Conservation (phyloP, 2,113 vertebrate species). For the Oceanites oceanicus region DNA sequence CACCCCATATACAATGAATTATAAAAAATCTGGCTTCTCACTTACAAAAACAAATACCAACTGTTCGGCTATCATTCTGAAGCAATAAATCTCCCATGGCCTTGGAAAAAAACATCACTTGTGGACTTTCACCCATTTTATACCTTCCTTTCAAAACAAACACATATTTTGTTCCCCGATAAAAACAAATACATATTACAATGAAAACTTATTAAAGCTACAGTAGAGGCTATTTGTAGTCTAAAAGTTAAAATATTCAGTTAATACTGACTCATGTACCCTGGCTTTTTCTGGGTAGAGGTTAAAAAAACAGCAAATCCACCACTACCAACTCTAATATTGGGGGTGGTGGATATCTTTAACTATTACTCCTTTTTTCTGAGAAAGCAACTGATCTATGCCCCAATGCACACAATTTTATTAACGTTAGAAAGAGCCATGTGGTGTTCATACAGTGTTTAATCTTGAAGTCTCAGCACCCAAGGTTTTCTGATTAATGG, state of each 20-base stretch:
- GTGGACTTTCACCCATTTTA: background rate
- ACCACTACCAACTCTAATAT: background rate
- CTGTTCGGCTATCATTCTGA: background rate
- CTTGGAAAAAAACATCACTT: background rate
- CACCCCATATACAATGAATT: background rate
- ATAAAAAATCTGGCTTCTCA: background rate
- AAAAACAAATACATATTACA: background rate
- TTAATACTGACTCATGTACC: background rate
- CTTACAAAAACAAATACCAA: background rate
- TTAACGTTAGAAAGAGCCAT: background rate
- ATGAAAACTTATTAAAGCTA: background rate
- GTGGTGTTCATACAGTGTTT: background rate
- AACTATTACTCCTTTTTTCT: background rate
- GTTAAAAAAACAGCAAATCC: background rate
- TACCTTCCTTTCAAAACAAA: conserved; percentile 5
- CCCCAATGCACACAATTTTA: background rate
- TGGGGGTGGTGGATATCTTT: background rate
- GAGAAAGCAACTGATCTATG: background rate
- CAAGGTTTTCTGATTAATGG: conserved; percentile 5
- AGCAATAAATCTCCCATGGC: background rate
- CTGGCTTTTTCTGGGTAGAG: background rate
- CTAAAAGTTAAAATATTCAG: background rate
- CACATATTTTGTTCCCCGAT: background rate
- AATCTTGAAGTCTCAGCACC: background rate
- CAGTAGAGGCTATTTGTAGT: background rate